Conservation (phyloP, 2,888 invertebrate species). For the Sycophila texana region DNA sequence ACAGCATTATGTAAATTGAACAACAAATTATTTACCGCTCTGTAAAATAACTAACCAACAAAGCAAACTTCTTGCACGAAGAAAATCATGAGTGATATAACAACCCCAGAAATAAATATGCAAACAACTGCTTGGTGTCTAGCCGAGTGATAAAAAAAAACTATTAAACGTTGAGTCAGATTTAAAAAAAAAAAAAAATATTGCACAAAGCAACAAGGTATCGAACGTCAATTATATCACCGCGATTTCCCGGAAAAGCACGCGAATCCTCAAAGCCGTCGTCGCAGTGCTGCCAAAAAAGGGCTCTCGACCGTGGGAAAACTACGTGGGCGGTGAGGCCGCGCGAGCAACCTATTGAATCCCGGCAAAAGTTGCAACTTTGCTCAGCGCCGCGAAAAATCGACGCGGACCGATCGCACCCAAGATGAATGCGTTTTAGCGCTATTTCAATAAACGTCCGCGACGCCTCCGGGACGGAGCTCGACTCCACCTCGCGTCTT, state of each 20-base stretch:
- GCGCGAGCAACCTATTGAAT: neutral
- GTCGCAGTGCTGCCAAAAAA: slow-evolving; percentile 9
- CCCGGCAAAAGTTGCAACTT: neutral
- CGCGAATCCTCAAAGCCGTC: neutral
- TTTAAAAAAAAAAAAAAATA: neutral
- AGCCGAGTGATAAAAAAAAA: too few species aligned
- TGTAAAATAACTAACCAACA: too few species aligned
- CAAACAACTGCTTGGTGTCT: too few species aligned
- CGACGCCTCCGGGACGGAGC: neutral
- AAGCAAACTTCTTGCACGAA: too few species aligned
- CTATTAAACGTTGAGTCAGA: slow-evolving; percentile 10
- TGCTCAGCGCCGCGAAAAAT: neutral
- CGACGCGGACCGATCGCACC: neutral
- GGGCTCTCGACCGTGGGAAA: slow-evolving; percentile 19
- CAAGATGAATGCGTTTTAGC: too few species aligned
- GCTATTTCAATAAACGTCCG: slow-evolving; percentile 13
- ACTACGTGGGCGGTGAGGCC: slow-evolving; percentile 37
- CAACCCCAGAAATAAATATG: too few species aligned
- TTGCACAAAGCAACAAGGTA: neutral
- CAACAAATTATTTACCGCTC: too few species aligned
- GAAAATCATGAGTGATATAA: too few species aligned
- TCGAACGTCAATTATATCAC: neutral
- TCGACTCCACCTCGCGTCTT: slow-evolving; percentile 3
- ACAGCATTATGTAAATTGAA: too few species aligned
- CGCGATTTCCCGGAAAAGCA: neutral